Conservation (phyloP, 1,140 invertebrate genomes). For the Drosophila lini region DNA sequence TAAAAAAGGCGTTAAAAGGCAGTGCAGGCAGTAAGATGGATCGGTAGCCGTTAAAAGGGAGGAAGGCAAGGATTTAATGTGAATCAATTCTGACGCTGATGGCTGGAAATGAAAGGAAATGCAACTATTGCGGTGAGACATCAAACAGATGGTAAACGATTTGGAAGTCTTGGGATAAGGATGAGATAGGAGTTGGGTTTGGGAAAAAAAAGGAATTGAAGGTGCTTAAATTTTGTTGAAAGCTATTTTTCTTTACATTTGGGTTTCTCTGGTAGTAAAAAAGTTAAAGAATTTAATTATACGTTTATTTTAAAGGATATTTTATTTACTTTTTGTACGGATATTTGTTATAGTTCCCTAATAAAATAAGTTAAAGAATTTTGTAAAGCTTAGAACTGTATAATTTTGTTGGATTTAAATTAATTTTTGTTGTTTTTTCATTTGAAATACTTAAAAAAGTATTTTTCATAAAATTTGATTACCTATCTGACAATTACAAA, state of each 20-base stretch:
- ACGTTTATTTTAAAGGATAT: neutral
- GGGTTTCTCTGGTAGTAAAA: neutral
- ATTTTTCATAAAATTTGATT: neutral
- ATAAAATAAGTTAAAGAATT: neutral
- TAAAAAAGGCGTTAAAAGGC: slow-evolving; percentile 60
- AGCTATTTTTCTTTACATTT: neutral
- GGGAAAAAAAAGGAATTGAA: neutral
- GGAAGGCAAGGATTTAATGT: slow-evolving; percentile 29
- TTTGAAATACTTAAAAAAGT: too few species aligned
- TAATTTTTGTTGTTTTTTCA: too few species aligned
- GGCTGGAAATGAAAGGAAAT: slow-evolving; percentile 33
- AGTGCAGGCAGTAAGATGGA: slow-evolving; percentile 26
- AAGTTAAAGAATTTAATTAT: neutral
- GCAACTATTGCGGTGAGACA: slow-evolving; percentile 19
- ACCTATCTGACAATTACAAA: too few species aligned
- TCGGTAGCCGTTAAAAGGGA: slow-evolving; percentile 15
- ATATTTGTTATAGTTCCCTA: neutral
- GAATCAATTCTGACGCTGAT: slow-evolving; percentile 39
- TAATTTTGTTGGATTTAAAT: too few species aligned
- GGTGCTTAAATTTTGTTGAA: neutral
- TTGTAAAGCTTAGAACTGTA: neutral
- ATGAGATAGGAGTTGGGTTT: neutral
- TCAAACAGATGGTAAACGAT: slow-evolving; percentile 41
- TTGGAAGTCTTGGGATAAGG: slow-evolving; percentile 2
- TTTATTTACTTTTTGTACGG: neutral